Percentiles rank a stretch among this genome's conserved stretches.
These are phyloP conservation scores for Drosophila bunnanda DNA, from an alignment of 2,888 invertebrate genomes.

Conservation along the genomic window DNA sequence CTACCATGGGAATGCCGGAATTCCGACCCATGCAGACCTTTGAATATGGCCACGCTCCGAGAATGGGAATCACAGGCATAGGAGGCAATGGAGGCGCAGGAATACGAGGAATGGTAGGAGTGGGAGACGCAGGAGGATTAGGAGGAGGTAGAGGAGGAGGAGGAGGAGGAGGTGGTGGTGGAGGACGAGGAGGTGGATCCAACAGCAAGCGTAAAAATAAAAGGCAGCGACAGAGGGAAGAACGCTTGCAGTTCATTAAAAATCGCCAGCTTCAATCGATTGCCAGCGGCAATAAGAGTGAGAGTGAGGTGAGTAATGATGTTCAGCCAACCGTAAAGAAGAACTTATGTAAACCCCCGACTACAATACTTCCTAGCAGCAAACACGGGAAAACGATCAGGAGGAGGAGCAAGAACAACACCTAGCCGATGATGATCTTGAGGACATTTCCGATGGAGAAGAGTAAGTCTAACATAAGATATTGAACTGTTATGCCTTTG, in stretches of 20 bases:
- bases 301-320: slow-evolving; percentile 22
- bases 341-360: neutral
- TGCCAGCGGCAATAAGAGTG: neutral
- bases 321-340: neutral
- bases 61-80: slow-evolving; percentile 26
- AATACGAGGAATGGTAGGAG: slow-evolving; percentile 3
- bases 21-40: slow-evolving; percentile 89
- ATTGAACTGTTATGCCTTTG: neutral
- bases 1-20: slow-evolving; percentile 76
- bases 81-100: slow-evolving; percentile 8
- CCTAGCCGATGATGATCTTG: slow-evolving; percentile 62
- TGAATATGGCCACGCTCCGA: slow-evolving; percentile 88
- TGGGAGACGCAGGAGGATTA: slow-evolving; percentile 26
- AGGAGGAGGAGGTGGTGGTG: slow-evolving; percentile 26
- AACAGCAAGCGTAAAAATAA: slow-evolving; percentile 44
- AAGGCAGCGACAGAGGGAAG: slow-evolving; percentile 38
- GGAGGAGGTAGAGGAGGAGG: slow-evolving; percentile 8
- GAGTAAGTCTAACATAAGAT: slow-evolving; percentile 81
- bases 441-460: slow-evolving; percentile 82
- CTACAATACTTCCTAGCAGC: neutral
- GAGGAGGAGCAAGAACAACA: neutral
- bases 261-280: slow-evolving; percentile 30
- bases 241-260: slow-evolving; percentile 30
- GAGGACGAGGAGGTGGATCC: slow-evolving; percentile 13
- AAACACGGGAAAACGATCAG: neutral